A percentile compares a stretch with the other conserved stretches of the same genome.
phyloP scores from a whole-genome alignment of 1,140 invertebrate genomes.

The Drosophila fuyamai region DNA sequence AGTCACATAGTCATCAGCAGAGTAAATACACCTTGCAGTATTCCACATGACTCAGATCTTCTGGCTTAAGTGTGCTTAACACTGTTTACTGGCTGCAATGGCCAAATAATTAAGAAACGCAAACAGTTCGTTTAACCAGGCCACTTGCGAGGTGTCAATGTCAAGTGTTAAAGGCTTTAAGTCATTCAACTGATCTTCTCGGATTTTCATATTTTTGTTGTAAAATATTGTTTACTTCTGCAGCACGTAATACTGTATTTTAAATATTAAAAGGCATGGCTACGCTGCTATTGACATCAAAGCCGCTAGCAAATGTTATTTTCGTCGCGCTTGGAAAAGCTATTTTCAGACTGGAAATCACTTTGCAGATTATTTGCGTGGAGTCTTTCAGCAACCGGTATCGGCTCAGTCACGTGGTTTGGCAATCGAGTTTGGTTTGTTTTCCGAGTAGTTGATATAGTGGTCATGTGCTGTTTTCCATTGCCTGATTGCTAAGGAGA shows the following conservation, averaged over 20 bases:
- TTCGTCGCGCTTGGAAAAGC: conserved; percentile 28
- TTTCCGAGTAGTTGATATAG: conserved; percentile 45
- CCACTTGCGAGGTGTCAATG: conserved; percentile 67
- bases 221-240: not conserved
- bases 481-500: conserved; percentile 34
- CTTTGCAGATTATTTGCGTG: conserved; percentile 22
- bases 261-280: not conserved
- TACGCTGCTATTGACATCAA: conserved; percentile 27
- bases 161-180: conserved; percentile 31
- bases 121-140: conserved; percentile 48
- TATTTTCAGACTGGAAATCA: conserved; percentile 54
- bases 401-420: conserved; percentile 45
- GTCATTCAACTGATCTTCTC: conserved; percentile 21
- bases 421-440: conserved; percentile 53
- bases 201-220: not conserved
- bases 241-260: conserved; percentile 2
- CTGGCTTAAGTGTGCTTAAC: conserved; percentile 23
- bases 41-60: conserved; percentile 30
- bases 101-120: conserved; percentile 46
- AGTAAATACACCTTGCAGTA: conserved; percentile 22
- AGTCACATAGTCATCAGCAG: conserved; percentile 3
- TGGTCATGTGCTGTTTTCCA: conserved; percentile 47
- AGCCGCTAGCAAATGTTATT: conserved; percentile 40
- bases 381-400: conserved; percentile 37
- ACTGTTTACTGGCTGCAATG: conserved; percentile 40